Base-by-base conservation (phyloP, 2,888 invertebrate species). In the Melinaea marsaeus region DNA sequence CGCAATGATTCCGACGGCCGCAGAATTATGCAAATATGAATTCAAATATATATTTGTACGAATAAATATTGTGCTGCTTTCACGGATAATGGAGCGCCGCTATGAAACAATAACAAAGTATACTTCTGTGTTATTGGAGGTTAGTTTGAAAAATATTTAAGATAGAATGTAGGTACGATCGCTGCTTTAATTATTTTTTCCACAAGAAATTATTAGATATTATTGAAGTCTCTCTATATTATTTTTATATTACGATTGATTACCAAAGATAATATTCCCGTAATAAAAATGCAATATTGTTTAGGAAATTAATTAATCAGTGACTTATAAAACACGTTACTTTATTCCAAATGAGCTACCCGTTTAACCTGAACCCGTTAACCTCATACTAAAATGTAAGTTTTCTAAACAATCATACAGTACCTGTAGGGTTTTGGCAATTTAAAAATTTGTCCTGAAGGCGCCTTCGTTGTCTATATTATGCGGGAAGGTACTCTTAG, bases 21-120 rank as follows among this genome's bases (percentile, higher is more conserved):
- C 75, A 77, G 81, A 86, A 85, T 89, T 90, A 89, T 90, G 90
- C 82, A 89, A 90, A 90, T 90, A 84, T 77, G 79, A 75, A 79
- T 83, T 81, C 79, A 79, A 80, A 83, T 81, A 79, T 74, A 79
- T 78, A 80, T 80, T 80, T 77, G 77, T 77, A 72, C 68, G 72
- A 79, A 80, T 78, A 80, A 83, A 81, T 82, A 77, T 79, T 71
- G 71, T 64, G 64, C 67, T 69, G 57, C 68, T 66, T 65, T 65
- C 61, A 59, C 54, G 62, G 48, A 58, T 56, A 64, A 64, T 35
- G 55, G 42, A 34, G 60, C 42, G 22, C 54, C 45, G 55, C 55
- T 55, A 61, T 58, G 57, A 9, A 58, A 64, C 58, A 65, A 61
- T 65, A 55, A 61, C 57, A 42, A 58, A 58, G 51, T 32, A 9